Percentiles rank a stretch among this genome's conserved stretches.
Evolutionary conservation across 2,888 invertebrate species (phyloP).

Genomic region (Andrena praecox): DNA sequence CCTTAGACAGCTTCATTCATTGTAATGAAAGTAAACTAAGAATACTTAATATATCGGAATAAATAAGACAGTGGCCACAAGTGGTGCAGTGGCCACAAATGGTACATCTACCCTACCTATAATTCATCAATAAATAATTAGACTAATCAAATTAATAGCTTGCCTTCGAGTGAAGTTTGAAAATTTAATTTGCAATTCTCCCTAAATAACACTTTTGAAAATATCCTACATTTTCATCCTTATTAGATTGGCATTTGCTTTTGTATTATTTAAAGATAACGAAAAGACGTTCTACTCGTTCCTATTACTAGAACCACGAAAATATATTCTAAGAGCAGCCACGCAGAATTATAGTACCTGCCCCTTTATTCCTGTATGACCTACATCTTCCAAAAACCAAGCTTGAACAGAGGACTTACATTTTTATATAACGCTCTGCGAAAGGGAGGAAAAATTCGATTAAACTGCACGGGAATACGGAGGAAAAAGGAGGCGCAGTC

Average conservation of each 20-base stretch:
- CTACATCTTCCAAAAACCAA: conserved; percentile 9
- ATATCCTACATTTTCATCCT: background rate
- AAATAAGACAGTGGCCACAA: too few species aligned
- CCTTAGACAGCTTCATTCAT: too few species aligned
- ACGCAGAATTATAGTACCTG: background rate
- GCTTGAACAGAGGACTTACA: background rate
- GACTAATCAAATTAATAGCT: background rate
- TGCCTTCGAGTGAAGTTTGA: background rate
- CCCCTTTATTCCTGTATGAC: background rate
- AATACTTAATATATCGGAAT: too few species aligned
- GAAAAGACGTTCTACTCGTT: background rate
- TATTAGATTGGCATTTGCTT: background rate
- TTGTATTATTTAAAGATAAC: background rate
- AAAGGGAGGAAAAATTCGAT: conserved; percentile 20
- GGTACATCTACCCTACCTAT: too few species aligned
- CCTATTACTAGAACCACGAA: too few species aligned
- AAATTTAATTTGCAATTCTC: background rate
- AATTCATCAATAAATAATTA: too few species aligned
- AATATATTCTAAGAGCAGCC: background rate
- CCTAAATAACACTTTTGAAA: background rate
- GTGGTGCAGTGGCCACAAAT: too few species aligned
- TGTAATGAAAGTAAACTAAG: too few species aligned
- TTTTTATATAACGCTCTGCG: background rate
- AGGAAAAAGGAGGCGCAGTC: conserved; percentile 24
- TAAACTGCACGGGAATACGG: background rate